These are phyloP conservation scores for Drosophila picticornis DNA, from an alignment of 2,888 invertebrate species.

Conservation along the genomic window DNA sequence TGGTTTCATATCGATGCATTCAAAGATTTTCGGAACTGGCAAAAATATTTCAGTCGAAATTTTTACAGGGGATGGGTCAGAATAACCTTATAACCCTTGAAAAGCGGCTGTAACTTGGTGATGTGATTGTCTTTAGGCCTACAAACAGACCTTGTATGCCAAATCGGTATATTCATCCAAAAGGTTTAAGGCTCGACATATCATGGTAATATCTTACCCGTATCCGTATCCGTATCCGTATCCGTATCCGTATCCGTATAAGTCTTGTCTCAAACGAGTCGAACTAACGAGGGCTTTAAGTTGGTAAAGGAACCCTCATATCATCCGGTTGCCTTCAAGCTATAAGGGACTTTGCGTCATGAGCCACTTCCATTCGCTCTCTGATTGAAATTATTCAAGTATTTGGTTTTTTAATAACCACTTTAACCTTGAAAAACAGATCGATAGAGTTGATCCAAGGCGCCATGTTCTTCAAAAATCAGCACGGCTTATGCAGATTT, in stretches of 20 bases:
- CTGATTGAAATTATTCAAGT: not conserved
- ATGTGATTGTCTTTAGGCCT: not conserved
- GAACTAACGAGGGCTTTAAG: not conserved
- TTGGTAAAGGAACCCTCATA: not conserved
- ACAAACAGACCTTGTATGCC: not conserved
- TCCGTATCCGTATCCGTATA: too few species aligned
- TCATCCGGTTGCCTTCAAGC: not conserved
- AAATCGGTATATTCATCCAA: not conserved
- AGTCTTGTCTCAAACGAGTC: too few species aligned
- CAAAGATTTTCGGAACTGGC: not conserved
- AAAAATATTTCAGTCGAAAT: not conserved
- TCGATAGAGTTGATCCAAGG: not conserved
- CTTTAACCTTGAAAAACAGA: not conserved
- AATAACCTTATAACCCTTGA: not conserved
- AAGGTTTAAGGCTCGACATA: not conserved
- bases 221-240: too few species aligned
- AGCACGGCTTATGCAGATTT: not conserved
- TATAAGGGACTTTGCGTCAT: not conserved
- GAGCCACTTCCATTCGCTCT: not conserved
- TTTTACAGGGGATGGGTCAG: not conserved
- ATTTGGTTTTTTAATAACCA: not conserved
- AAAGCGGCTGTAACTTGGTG: not conserved
- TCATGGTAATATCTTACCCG: not conserved
- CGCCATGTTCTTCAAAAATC: not conserved
- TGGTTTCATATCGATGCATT: not conserved